Evolutionary conservation across 2,888 invertebrate genomes (phyloP).

Genomic region (Latrodectus hesperus): DNA sequence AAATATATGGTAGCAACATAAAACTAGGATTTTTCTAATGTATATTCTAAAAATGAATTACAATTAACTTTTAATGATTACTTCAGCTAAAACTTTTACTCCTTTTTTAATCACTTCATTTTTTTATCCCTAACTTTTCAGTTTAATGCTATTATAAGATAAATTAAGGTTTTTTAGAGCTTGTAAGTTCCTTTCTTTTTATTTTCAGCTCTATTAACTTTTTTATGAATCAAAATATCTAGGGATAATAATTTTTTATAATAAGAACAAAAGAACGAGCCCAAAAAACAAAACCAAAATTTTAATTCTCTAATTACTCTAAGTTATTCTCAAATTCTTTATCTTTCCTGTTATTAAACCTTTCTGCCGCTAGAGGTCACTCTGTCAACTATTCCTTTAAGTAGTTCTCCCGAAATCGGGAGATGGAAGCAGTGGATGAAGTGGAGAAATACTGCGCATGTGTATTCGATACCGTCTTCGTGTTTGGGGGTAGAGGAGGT

Average conservation of each 20-base stretch:
- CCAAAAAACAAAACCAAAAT: not conserved
- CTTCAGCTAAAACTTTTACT: too few relatives aligned
- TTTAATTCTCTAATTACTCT: not conserved
- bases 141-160: too few relatives aligned
- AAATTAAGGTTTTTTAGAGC: too few relatives aligned
- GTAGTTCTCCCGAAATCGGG: not conserved
- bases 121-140: too few relatives aligned
- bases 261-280: not conserved
- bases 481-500: slow-evolving; percentile 29
- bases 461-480: not conserved
- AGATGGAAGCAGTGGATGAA: slow-evolving; percentile 12
- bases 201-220: too few relatives aligned
- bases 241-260: not conserved
- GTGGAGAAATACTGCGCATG: slow-evolving; percentile 24
- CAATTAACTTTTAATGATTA: too few relatives aligned
- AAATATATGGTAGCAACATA: too few relatives aligned
- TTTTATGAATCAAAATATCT: too few relatives aligned
- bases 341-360: not conserved
- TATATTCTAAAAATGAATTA: too few relatives aligned
- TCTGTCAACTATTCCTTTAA: not conserved
- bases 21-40: too few relatives aligned
- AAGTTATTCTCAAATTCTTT: not conserved
- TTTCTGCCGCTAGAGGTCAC: slow-evolving; percentile 37
- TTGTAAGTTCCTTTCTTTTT: too few relatives aligned
- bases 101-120: too few relatives aligned